Evolutionary conservation across 1,140 invertebrate genomes (phyloP), one percentile per base, ranked within the genome.

Genomic region (Lucilia cuprina): DNA sequence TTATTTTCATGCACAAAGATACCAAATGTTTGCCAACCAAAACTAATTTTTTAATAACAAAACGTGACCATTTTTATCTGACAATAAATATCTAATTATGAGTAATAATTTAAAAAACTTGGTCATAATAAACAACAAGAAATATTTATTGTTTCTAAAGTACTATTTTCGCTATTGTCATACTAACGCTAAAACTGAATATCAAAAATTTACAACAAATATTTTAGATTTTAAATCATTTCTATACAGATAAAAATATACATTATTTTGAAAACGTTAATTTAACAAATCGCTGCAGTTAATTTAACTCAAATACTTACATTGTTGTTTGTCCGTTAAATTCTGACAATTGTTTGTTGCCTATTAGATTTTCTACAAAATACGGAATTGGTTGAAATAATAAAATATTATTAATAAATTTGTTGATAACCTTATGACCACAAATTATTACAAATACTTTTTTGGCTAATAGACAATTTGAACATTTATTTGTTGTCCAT

Each of bases 351-450:
- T 74, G 70, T 30, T 7, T 41, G 41, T 41, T 41, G 41, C 1
- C 41, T 41, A 5, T 41, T 41, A 74, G 70, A 21, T 74, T 74
- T 74, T 74, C 70, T 70, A 19, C 13, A 35, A 34, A 77, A 77
- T 70, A 70, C n/a, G n/a, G n/a, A 25, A 70, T 70, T 70, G 65
- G n/a, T 25, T 70, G 21, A 9, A 78, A 78, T 78, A 78, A 78
- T 78, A 78, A 78, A 78, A 78, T 78, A 78, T 78, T 78, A 78
- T 78, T 78, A 78, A 78, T 78, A 78, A 78, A 78, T 78, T 78
- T 78, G 35, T 78, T 78, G 75, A 78, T 78, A 78, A 78, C 75
- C 75, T 78, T 41, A 47, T 78, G 34, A 78, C 75, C 75, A 78
- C 75, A 78, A 78, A 78, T 78, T 78, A 78, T 78, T 78, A 35